Evolutionary conservation across 2,888 invertebrate genomes (phyloP).

Genomic region (Melanargia galathea): DNA sequence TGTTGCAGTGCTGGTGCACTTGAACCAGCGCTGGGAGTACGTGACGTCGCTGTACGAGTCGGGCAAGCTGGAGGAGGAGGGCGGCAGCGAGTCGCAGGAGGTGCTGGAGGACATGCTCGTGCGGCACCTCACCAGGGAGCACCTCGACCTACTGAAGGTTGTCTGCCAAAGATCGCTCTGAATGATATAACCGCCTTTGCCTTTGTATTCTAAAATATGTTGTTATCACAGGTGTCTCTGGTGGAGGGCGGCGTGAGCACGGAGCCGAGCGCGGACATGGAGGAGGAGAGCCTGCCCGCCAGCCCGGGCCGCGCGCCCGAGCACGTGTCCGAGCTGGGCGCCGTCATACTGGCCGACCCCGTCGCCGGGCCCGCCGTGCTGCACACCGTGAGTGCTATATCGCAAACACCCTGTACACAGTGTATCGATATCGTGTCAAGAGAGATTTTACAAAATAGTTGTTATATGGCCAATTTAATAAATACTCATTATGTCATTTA

Average conservation of each 20-base stretch:
- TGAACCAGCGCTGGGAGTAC: constrained; percentile 90
- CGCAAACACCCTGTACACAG: no score
- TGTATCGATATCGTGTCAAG: no score
- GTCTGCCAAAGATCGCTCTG: not conserved
- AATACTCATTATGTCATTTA: no score
- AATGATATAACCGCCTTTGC: not conserved
- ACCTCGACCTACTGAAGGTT: constrained; percentile 89
- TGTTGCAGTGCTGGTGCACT: constrained; percentile 85
- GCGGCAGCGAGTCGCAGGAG: constrained; percentile 89
- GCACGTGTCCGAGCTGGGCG: constrained; percentile 91
- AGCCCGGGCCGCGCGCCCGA: constrained; percentile 81
- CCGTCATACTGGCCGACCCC: constrained; percentile 84
- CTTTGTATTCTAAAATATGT: not conserved
- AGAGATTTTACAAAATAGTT: no score
- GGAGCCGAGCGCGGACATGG: constrained; percentile 85
- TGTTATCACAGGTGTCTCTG: constrained; percentile 82
- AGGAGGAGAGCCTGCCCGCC: constrained; percentile 82
- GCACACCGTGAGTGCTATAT: constrained; percentile 59
- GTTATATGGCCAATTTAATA: no score
- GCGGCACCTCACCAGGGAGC: constrained; percentile 92
- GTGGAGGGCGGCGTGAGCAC: constrained; percentile 85
- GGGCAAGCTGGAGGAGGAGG: constrained; percentile 89
- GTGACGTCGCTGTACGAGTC: constrained; percentile 89
- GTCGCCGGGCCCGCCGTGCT: constrained; percentile 60
- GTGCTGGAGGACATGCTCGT: constrained; percentile 93